Percentiles rank a stretch among this genome's conserved stretches.
These are phyloP conservation scores for Resseliella maxima DNA, from an alignment of 2,888 invertebrate species.

Conservation along the genomic window DNA sequence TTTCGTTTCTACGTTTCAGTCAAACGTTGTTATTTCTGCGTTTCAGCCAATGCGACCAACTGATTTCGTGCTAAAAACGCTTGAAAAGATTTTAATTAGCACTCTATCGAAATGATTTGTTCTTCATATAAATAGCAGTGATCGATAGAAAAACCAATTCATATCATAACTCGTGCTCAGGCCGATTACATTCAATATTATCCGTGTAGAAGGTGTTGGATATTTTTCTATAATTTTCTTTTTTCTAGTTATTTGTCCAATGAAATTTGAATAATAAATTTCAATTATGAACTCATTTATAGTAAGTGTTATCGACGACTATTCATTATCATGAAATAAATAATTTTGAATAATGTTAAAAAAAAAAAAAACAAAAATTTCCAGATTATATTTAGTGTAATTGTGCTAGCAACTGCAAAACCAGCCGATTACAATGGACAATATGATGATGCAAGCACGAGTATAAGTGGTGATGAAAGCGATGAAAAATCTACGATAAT, in stretches of 20 bases:
- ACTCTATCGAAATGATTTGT: not conserved
- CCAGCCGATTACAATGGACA: constrained; percentile 13
- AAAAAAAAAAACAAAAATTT: not conserved
- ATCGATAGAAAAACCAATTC: not conserved
- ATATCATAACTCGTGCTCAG: not conserved
- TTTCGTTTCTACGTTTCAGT: not conserved
- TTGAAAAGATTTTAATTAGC: constrained; percentile 49
- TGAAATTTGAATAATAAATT: not conserved
- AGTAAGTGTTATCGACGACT: not conserved
- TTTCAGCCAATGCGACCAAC: not conserved
- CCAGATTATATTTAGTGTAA: constrained; percentile 29
- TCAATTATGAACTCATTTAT: not conserved
- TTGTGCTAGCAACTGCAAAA: not conserved
- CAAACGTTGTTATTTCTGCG: not conserved
- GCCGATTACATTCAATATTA: not conserved
- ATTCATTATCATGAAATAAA: not conserved
- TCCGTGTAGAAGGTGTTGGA: not conserved
- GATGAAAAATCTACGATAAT: not conserved
- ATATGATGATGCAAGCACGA: not conserved
- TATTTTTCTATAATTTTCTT: not conserved
- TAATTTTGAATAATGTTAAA: not conserved
- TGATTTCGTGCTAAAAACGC: not conserved
- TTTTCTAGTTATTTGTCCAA: not conserved
- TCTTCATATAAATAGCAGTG: constrained; percentile 19
- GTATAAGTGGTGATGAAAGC: not conserved